These are phyloP conservation scores for Oscheius sp. DNA, from an alignment of 2,888 invertebrate species.

Conservation along the genomic window DNA sequence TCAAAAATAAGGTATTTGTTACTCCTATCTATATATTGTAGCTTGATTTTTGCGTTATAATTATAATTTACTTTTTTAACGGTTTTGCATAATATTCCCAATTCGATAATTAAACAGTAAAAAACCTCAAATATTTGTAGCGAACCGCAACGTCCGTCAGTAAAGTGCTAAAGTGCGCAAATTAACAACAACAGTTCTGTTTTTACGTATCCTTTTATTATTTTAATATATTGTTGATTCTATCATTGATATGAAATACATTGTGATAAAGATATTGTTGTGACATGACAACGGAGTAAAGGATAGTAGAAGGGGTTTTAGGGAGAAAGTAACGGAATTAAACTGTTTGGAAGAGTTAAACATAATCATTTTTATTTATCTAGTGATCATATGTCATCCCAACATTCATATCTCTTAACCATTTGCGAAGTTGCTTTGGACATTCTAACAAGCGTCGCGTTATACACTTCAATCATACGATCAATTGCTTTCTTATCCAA, in stretches of 20 bases:
- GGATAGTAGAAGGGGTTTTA: constrained; percentile 20
- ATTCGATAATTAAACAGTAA: constrained; percentile 3
- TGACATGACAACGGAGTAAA: constrained; percentile 17
- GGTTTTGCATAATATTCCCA: constrained; percentile 10
- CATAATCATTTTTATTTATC: constrained; percentile 25
- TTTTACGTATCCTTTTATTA: constrained; percentile 15
- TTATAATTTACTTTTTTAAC: constrained; percentile 6
- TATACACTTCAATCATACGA: constrained; percentile 34
- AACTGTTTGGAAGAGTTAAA: too few relatives aligned
- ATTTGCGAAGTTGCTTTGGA: constrained; percentile 30
- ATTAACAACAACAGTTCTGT: not conserved
- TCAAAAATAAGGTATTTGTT: constrained; percentile 9
- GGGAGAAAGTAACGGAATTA: too few relatives aligned
- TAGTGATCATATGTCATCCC: constrained; percentile 21
- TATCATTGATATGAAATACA: constrained; percentile 15
- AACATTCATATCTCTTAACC: constrained; percentile 26
- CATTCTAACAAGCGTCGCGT: constrained; percentile 12
- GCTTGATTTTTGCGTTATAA: constrained; percentile 19
- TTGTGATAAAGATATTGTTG: constrained; percentile 8
- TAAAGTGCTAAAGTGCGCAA: not conserved
- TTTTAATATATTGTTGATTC: constrained; percentile 10
- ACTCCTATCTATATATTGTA: constrained; percentile 13
- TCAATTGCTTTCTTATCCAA: constrained; percentile 39
- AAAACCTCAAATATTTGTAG: constrained; percentile 22
- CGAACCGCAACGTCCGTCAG: constrained; percentile 7